Evolutionary conservation across 2,113 vertebrate genomes (phyloP), one percentile per base, ranked within the genome.

Genomic region (Cygnus atratus): DNA sequence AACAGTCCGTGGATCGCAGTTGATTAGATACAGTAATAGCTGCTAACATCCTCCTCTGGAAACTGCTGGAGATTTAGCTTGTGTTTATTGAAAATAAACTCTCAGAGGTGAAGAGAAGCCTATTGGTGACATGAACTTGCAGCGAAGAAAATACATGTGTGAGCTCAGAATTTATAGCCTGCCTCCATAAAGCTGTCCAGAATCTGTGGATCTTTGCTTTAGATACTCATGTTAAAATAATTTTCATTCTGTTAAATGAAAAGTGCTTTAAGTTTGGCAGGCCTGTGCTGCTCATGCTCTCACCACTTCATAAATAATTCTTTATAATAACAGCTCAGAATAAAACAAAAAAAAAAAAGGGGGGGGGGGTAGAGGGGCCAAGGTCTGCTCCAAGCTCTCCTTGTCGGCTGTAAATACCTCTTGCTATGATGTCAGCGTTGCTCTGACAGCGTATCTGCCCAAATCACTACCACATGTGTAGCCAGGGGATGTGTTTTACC

Each of bases 291-390:
- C 91, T 97, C 67, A 92, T 95, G 95, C 96, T 96, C 94, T 97
- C 97, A 96, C 90, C 95, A 95, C 96, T 95, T 92, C 96, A 96
- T 96, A 96, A 97, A 96, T 96, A 94, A 96, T 84, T 71, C 77
- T 91, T 92, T 67, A 87, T 84, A 95, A 95, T 88, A 96, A 93
- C 92, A 94, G 83, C 88, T 87, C 77, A 33, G 74, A 90, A 94
- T 84, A 81, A 81, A 92, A 74, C 43, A 48, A 48, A 67, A 79
- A 65, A 55, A 71, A 35, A 10, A 13, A 26, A 29, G 31, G 18
- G 46, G 41, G 28, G 28, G 50, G 41, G 72, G 3, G 26, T 22
- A 14, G 55, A 41, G 28, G 55, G 41, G 76, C 3, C 44, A 74
- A 83, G 79, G 87, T 81, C 83, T 29, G 4, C 0, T 8, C 66